These are phyloP conservation scores for Mya arenaria DNA, from an alignment of 1,140 invertebrate genomes.

Conservation along the genomic window DNA sequence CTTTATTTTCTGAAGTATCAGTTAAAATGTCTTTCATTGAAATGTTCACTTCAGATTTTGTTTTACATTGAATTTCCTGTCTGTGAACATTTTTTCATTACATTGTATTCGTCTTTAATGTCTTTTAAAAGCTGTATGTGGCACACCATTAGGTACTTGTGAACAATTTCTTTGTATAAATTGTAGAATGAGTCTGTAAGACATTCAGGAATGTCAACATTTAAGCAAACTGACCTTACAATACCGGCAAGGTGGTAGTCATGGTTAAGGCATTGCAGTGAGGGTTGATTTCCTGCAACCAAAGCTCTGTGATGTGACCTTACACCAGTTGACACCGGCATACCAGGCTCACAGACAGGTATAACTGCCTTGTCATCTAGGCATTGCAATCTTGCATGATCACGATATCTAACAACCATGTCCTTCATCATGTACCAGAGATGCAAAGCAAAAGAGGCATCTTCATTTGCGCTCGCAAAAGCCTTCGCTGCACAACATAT, in stretches of 20 bases:
- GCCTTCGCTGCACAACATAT: constrained; percentile 42
- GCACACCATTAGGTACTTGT: no score
- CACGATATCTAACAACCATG: constrained; percentile 12
- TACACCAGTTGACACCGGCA: constrained; percentile 28
- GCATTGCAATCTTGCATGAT: constrained; percentile 7
- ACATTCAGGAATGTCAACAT: constrained; percentile 15
- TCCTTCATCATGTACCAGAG: constrained; percentile 17
- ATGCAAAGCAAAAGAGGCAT: constrained; percentile 2
- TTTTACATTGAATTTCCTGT: no score
- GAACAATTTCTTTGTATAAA: no score
- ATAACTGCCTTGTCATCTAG: constrained; percentile 46
- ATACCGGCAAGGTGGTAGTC: constrained; percentile 27
- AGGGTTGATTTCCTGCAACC: not conserved
- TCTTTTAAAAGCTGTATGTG: no score
- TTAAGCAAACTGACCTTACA: constrained; percentile 18
- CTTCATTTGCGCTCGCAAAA: constrained; percentile 18
- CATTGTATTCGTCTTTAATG: no score
- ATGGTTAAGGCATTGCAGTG: not conserved
- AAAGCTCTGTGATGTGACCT: constrained; percentile 11
- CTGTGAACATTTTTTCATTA: no score
- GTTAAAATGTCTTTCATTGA: no score
- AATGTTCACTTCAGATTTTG: no score
- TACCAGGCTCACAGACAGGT: no score
- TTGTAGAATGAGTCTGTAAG: no score
- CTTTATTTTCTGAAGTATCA: no score